These are phyloP conservation scores for Dioctria linearis DNA, from an alignment of 2,888 invertebrate species.

Conservation along the genomic window DNA sequence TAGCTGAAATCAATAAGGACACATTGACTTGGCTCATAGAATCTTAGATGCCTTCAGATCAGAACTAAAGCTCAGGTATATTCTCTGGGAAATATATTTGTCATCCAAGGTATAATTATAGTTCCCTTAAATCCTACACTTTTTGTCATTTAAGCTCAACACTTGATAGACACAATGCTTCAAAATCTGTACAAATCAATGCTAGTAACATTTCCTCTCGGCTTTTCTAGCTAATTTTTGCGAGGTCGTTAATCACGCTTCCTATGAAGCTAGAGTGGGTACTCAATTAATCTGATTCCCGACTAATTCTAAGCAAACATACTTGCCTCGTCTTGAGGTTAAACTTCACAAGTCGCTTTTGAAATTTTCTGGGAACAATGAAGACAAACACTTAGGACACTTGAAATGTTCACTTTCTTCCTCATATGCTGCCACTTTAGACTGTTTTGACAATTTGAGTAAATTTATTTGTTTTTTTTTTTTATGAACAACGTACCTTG, in stretches of 20 bases:
- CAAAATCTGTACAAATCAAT: slow-evolving; percentile 18
- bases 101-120: too few relatives aligned
- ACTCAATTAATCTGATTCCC: slow-evolving; percentile 33
- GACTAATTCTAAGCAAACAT: slow-evolving; percentile 22
- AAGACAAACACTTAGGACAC: slow-evolving; percentile 24
- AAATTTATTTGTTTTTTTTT: not conserved
- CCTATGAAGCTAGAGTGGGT: slow-evolving; percentile 11
- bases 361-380: slow-evolving; percentile 37
- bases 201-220: slow-evolving; percentile 28
- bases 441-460: slow-evolving; percentile 1
- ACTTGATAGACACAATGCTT: too few relatives aligned
- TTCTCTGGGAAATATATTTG: too few relatives aligned
- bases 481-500: not conserved
- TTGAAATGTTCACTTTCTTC: slow-evolving; percentile 12
- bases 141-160: too few relatives aligned
- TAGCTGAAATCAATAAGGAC: too few relatives aligned
- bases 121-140: too few relatives aligned
- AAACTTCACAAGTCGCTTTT: slow-evolving; percentile 2
- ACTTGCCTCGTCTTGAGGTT: not conserved
- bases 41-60: too few relatives aligned
- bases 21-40: too few relatives aligned
- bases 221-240: slow-evolving; percentile 21
- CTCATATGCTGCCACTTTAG: slow-evolving; percentile 4
- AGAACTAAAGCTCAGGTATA: too few relatives aligned
- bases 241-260: slow-evolving; percentile 33